A percentile compares a stretch with the other conserved stretches of the same genome.
Evolutionary conservation across 2,113 vertebrate species (phyloP).

Genomic region (Gila orcuttii): DNA sequence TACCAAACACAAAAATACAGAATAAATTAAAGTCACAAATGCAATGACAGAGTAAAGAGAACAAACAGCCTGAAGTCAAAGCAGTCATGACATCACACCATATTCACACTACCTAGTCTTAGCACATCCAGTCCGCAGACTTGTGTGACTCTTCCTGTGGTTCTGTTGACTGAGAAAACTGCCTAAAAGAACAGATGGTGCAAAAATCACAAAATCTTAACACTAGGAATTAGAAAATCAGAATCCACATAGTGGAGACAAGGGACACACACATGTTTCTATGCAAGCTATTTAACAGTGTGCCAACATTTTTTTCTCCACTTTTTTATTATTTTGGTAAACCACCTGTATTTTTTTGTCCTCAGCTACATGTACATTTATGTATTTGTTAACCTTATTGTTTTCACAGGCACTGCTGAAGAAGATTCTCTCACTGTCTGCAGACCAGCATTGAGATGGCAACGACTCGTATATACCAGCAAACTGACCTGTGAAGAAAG

Average conservation of each 20-base stretch:
- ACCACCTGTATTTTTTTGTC: not conserved
- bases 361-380: not conserved
- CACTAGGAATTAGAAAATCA: not conserved
- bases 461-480: conserved; percentile 76
- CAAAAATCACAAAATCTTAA: not conserved
- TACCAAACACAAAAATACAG: conserved; percentile 7
- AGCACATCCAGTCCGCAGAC: conserved; percentile 66
- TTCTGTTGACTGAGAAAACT: conserved; percentile 71
- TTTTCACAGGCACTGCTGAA: conserved; percentile 78
- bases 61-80: not conserved
- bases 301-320: not conserved
- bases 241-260: not conserved
- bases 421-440: conserved; percentile 76
- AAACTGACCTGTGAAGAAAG: conserved; percentile 68
- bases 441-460: conserved; percentile 78
- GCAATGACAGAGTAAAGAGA: not conserved
- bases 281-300: not conserved
- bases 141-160: conserved; percentile 66
- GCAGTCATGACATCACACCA: not conserved
- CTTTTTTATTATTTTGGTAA: not conserved
- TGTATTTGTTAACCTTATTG: conserved; percentile 68
- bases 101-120: conserved; percentile 42
- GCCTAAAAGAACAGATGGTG: conserved; percentile 58
- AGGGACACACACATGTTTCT: not conserved
- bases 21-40: not conserved